These are phyloP conservation scores for Ligdia adustata DNA, from an alignment of 2,888 invertebrate species.

Conservation along the genomic window DNA sequence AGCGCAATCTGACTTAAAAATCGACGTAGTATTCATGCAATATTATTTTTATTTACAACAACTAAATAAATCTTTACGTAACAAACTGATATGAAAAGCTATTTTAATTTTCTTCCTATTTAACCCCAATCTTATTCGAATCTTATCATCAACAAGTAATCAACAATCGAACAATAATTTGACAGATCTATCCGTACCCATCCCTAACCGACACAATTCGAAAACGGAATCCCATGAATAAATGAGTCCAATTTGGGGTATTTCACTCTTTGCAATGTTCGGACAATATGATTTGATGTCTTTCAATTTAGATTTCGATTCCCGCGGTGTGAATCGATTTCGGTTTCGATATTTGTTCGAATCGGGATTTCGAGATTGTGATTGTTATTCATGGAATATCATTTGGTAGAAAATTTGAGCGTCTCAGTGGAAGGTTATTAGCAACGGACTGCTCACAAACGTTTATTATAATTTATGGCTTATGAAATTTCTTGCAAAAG, in stretches of 20 bases:
- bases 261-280: constrained; percentile 22
- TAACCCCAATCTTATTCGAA: too few relatives aligned
- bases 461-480: too few relatives aligned
- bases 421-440: neutral
- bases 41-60: too few relatives aligned
- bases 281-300: constrained; percentile 31
- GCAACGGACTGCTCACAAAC: too few relatives aligned
- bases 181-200: neutral
- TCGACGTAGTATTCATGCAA: too few relatives aligned
- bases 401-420: constrained; percentile 4
- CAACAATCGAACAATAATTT: neutral
- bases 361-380: neutral
- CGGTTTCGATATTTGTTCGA: constrained; percentile 12
- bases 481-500: too few relatives aligned
- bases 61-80: too few relatives aligned
- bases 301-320: constrained; percentile 24
- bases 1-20: too few relatives aligned
- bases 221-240: constrained; percentile 38
- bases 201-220: constrained; percentile 17
- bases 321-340: constrained; percentile 3
- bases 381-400: constrained; percentile 10
- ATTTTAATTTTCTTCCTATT: too few relatives aligned
- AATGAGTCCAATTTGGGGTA: constrained; percentile 29
- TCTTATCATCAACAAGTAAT: neutral
- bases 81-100: too few relatives aligned